Evolutionary conservation across 2,113 vertebrate genomes (phyloP), one percentile per base, ranked within the genome.

Genomic region (Acanthochromis polyacanthus): DNA sequence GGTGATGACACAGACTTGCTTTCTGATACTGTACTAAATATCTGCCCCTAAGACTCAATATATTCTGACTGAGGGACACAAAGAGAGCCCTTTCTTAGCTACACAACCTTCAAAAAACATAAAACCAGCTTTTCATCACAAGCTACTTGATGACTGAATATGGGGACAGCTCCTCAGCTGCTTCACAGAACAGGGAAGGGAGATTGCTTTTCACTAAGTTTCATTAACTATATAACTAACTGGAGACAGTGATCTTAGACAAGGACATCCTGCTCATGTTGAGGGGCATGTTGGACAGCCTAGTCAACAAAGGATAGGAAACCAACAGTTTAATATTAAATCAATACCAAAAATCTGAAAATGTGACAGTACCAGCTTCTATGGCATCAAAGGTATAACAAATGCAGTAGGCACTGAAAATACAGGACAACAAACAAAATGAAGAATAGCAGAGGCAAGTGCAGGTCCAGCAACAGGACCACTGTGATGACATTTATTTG

Each of bases 61-160:
- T 70, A 28, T 1, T 40, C 38, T 1, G 36, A 56, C 1, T 25
- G 11, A 0, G 15, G 45, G 55, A 25, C 16, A 88, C 86, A 90
- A 87, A 62, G 40, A 53, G 12, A 53, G 77, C 65, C 22, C 57
- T 89, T 55, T 85, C 57, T 60, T n/a, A 63, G 22, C 7, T 40
- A 23, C 15, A 43, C 58, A 66, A 85, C 85, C 83, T 86, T 80
- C 65, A 78, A 19, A 59, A 58, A 30, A 71, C 10, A 75, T 9
- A 51, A 71, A 63, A 58, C 10, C 11, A 52, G 53, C 80, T 75
- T 92, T 82, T 88, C 85, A 92, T 80, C 87, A 83, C 75, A 19
- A 75, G 10, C 64, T 60, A 89, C 78, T 91, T 71, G 12, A 62
- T 25, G 15, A 11, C 19, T 45, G 28, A 28, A 83, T 66, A 50